Base-by-base conservation (phyloP, 1,140 invertebrate species). In the Gonatopus flavifemur region DNA sequence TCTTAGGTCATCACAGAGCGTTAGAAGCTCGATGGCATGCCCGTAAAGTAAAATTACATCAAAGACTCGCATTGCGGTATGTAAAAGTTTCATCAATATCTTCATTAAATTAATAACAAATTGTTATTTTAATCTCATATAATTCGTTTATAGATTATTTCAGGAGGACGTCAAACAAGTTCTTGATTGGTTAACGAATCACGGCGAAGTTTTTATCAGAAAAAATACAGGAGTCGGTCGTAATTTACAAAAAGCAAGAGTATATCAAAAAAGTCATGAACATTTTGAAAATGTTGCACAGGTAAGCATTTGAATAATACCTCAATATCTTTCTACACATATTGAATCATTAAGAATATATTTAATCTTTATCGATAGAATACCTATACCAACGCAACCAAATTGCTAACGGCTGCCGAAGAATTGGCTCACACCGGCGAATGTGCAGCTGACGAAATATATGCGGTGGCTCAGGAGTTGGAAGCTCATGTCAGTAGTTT, bases 351-450 rank as follows among this genome's bases (percentile, higher is more conserved):
- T n/a, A n/a, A 31, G 19, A 22, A 20, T 31, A 16, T 44, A 6
- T 32, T 0, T 42, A 22, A 21, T 45, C n/a, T 16, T 43, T 47
- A 43, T 41, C 4, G 20, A 48, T 80, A 98, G 88, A 98, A 98
- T 69, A 99, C 97, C 0, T 98, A 98, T 67, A 97, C 94, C 19
- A 99, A 99, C 80, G 96, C 96, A 1, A 94, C 98, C 62, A 98
- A 99, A 76, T 79, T 99, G 15, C 78, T 98, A 18, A 89, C 91
- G 0, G 96, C 96, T 1, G 96, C 96, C 0, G 94, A 98, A 64
- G 96, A 98, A 72, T 75, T 98, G 49, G 95, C 95, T 1, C 88
- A 94, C 39, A 97, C 94, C 0, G 96, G 95, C 1, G 94, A 98
- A 77, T 98, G 94, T 67, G 92, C 96, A 65, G 89, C 94, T 0